Evolutionary conservation across 2,797 vertebrate species (phyloP), one percentile per base, ranked within the genome.

Genomic region (Hafferia zeledoni): DNA sequence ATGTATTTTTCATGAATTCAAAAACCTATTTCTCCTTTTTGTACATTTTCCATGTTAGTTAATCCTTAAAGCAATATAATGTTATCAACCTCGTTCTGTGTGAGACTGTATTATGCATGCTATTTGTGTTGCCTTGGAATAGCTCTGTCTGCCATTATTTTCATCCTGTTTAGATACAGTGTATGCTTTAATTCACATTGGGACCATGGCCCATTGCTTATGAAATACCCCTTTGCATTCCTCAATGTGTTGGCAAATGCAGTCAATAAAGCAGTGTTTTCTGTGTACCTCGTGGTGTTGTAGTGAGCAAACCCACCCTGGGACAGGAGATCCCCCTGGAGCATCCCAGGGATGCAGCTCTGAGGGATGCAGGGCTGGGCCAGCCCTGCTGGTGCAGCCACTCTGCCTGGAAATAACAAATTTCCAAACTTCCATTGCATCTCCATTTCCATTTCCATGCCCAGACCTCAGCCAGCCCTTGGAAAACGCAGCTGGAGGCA

Each of bases 1-100:
- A 98, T 99, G 98, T 99, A 99, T 99, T 99, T 99, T 99, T 99
- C 98, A 99, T 99, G 99, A 99, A 99, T 99, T 99, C 99, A 98
- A 98, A 99, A 98, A 99, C 98, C 98, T 99, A 99, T 99, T 99
- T 99, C 99, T 99, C 98, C 99, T 99, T 98, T 99, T 99, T 99
- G 99, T 99, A 99, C 99, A 99, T 99, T 98, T 99, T 99, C 98
- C 98, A 99, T 99, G 99, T 99, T 98, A 98, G 98, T 98, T 97
- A 98, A 98, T 98, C 98, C 98, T 99, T 99, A 98, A 99, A 99
- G 99, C 99, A 99, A 99, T 99, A 99, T 99, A 98, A 99, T 97
- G 98, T 98, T 96, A 98, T 83, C 96, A 96, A 37, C 97, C 92
- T 95, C 68, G 97, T 99, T 98, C 98, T 97, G 98, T 97, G 98